Evolutionary conservation across 2,113 vertebrate species (phyloP).

Genomic region (Planiliza haematocheilus): DNA sequence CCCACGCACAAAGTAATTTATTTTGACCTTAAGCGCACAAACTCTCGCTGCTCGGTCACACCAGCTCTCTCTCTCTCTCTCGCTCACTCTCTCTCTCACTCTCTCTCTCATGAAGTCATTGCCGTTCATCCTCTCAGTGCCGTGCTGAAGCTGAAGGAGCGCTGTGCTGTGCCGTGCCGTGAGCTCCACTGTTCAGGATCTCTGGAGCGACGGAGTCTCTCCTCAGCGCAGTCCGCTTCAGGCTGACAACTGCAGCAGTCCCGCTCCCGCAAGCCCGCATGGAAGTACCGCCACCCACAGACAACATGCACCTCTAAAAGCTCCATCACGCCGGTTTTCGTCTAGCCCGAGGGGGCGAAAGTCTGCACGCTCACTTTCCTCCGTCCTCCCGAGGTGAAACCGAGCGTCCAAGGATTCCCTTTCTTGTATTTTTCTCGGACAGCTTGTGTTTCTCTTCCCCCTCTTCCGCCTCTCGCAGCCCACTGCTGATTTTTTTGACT

Average conservation of each 20-base stretch:
- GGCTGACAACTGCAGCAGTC: conserved; percentile 47
- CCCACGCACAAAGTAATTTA: neutral
- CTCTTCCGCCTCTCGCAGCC: conserved; percentile 36
- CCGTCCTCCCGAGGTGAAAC: conserved; percentile 44
- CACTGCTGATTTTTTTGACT: conserved; percentile 11
- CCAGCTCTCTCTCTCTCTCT: conserved; percentile 20
- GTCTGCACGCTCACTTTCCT: conserved; percentile 74
- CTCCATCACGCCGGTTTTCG: conserved; percentile 26
- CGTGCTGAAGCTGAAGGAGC: conserved; percentile 59
- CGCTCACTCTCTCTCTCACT: conserved; percentile 25
- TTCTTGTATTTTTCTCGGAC: neutral
- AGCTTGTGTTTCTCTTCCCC: conserved; percentile 3
- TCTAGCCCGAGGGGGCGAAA: conserved; percentile 47
- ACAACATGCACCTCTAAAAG: conserved; percentile 62
- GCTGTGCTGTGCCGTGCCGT: conserved; percentile 22
- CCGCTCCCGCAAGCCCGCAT: conserved; percentile 39
- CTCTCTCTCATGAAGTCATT: conserved; percentile 42
- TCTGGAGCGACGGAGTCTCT: conserved; percentile 27
- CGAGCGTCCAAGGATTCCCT: conserved; percentile 32
- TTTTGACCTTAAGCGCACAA: neutral
- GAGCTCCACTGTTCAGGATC: conserved; percentile 45
- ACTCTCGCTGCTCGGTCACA: neutral
- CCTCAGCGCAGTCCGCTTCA: conserved; percentile 38
- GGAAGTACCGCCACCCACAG: conserved; percentile 43
- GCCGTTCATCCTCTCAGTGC: conserved; percentile 51